Percentiles rank a stretch among this genome's conserved stretches.
Evolutionary conservation across 1,140 invertebrate species (phyloP).

Genomic region (Latrodectus geometricus): DNA sequence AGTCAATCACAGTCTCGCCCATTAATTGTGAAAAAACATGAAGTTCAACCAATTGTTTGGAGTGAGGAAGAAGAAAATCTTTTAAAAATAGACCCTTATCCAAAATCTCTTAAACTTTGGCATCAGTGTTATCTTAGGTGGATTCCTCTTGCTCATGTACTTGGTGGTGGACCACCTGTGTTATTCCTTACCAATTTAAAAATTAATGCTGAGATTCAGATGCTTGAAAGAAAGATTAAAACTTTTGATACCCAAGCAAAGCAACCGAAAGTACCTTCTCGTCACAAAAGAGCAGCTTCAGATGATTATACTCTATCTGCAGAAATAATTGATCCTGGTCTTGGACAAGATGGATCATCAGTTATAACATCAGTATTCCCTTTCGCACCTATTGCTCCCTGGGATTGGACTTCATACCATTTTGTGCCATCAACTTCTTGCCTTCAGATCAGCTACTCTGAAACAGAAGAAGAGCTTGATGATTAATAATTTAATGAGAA

Average conservation of each 20-base stretch:
- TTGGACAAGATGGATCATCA: slow-evolving; percentile 65
- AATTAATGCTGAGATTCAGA: slow-evolving; percentile 69
- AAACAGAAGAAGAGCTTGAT: slow-evolving; percentile 43
- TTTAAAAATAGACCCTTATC: slow-evolving; percentile 63
- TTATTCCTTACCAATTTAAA: slow-evolving; percentile 73
- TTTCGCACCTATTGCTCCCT: slow-evolving; percentile 65
- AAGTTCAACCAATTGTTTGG: slow-evolving; percentile 33
- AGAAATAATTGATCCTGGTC: slow-evolving; percentile 63
- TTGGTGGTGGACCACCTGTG: slow-evolving; percentile 79
- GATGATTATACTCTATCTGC: slow-evolving; percentile 68
- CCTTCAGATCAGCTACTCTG: slow-evolving; percentile 39
- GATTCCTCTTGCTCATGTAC: slow-evolving; percentile 84
- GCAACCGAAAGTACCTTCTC: slow-evolving; percentile 60
- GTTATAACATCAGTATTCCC: slow-evolving; percentile 69
- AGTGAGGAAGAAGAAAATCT: slow-evolving; percentile 62
- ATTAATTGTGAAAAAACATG: slow-evolving; percentile 10
- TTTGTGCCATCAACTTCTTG: slow-evolving; percentile 58
- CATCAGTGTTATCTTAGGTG: slow-evolving; percentile 89
- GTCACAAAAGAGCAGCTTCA: slow-evolving; percentile 63
- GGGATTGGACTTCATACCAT: slow-evolving; percentile 61
- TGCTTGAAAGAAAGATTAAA: slow-evolving; percentile 64
- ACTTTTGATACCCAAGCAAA: slow-evolving; percentile 30
- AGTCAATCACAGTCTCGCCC: slow-evolving; percentile 36
- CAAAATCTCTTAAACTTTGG: slow-evolving; percentile 80
- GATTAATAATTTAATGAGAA: slow-evolving; percentile 9